Percentiles rank a stretch among this genome's conserved stretches.
These are phyloP conservation scores for Ramazzottius varieornatus DNA, from an alignment of 2,888 invertebrate species.

Conservation along the genomic window DNA sequence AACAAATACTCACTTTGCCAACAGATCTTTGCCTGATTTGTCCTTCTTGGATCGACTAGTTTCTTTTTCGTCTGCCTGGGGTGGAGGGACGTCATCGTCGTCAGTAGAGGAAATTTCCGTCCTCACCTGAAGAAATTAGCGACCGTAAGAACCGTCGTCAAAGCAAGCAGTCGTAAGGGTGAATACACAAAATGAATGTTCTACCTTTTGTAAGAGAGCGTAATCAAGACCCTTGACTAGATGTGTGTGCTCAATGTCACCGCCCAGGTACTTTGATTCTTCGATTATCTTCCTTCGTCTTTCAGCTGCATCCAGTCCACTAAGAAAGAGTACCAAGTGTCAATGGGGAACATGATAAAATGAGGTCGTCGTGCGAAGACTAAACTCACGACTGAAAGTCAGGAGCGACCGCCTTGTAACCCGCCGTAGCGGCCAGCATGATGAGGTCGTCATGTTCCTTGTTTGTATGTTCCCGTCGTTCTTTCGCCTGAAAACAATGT, in stretches of 20 bases:
- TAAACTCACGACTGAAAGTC: slow-evolving; percentile 54
- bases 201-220: slow-evolving; percentile 61
- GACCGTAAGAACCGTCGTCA: too few species aligned
- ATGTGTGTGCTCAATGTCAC: slow-evolving; percentile 99
- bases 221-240: slow-evolving; percentile 94
- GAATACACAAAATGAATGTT: neutral
- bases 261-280: slow-evolving; percentile 98
- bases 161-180: too few species aligned
- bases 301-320: slow-evolving; percentile 59
- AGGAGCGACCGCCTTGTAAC: slow-evolving; percentile 77
- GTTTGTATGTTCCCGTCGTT: slow-evolving; percentile 50
- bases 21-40: neutral
- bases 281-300: slow-evolving; percentile 71
- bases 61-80: neutral
- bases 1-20: too few species aligned
- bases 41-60: neutral
- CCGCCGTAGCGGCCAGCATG: slow-evolving; percentile 49
- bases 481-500: slow-evolving; percentile 33
- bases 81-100: neutral
- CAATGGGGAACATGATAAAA: neutral
- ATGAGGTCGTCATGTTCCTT: slow-evolving; percentile 57
- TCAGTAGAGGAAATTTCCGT: neutral
- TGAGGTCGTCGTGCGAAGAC: neutral
- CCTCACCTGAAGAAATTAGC: neutral
- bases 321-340: slow-evolving; percentile 9